These are phyloP conservation scores for Monarcha castaneiventris DNA, from an alignment of 2,113 vertebrate genomes.

Conservation along the genomic window DNA sequence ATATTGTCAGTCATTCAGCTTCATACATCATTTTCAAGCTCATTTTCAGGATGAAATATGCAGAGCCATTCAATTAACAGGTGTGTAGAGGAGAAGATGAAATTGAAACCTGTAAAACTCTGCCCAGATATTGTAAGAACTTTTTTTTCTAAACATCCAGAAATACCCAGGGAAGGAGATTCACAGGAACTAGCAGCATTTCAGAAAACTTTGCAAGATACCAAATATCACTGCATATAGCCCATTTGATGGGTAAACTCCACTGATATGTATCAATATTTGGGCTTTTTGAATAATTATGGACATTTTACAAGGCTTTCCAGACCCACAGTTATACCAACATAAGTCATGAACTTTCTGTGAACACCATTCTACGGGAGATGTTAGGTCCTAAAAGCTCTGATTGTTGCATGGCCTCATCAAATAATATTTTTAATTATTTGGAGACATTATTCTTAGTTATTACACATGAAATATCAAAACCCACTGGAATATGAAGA, in stretches of 20 bases:
- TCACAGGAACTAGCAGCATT: not conserved
- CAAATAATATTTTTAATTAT: not conserved
- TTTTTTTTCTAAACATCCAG: not conserved
- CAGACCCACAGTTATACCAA: not conserved
- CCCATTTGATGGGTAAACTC: not conserved
- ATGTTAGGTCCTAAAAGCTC: not conserved
- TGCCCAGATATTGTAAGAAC: not conserved
- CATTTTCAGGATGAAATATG: not conserved
- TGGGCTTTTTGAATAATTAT: rapidly evolving
- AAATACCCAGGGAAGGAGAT: not conserved
- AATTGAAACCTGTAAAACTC: not conserved
- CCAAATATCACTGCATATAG: not conserved
- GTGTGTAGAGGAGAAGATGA: not conserved
- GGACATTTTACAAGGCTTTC: not conserved
- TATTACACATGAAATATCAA: not conserved
- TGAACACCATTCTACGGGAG: not conserved
- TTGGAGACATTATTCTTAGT: not conserved
- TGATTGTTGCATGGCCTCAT: not conserved
- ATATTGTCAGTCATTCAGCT: not conserved
- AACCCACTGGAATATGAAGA: not conserved
- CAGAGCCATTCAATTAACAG: not conserved
- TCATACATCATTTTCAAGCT: not conserved
- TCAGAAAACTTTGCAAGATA: not conserved
- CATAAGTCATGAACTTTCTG: not conserved
- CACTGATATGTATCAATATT: not conserved